Evolutionary conservation across 2,888 invertebrate species (phyloP).

Genomic region (Caenorhabditis imperialis): DNA sequence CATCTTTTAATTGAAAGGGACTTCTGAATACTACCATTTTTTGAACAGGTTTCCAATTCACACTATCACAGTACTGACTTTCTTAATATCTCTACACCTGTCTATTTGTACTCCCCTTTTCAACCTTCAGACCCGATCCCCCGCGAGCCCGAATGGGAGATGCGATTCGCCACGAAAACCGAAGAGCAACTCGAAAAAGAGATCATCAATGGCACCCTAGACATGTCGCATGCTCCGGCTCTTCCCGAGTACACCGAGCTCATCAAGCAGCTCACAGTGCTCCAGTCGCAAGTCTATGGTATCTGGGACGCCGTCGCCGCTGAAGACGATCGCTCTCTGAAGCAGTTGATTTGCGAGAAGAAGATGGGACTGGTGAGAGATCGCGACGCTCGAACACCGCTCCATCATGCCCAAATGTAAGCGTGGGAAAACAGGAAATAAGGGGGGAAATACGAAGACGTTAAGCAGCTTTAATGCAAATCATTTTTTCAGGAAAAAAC

Average conservation of each 20-base stretch:
- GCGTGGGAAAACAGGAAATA: slow-evolving; percentile 17
- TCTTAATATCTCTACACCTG: no score
- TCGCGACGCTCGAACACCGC: slow-evolving; percentile 69
- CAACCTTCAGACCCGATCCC: slow-evolving; percentile 58
- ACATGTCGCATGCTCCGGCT: slow-evolving; percentile 31
- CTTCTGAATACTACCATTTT: no score
- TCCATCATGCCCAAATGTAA: slow-evolving; percentile 70
- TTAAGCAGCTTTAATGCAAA: slow-evolving; percentile 10
- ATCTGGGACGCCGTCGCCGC: slow-evolving; percentile 75
- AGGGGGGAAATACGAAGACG: neutral
- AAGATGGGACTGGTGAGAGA: slow-evolving; percentile 69
- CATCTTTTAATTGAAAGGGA: no score
- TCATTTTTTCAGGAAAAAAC: slow-evolving; percentile 39
- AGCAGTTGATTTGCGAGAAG: slow-evolving; percentile 72
- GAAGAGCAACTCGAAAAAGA: slow-evolving; percentile 43
- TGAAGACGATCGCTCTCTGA: slow-evolving; percentile 70
- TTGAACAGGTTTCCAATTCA: no score
- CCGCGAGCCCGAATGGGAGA: slow-evolving; percentile 46
- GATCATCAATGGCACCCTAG: slow-evolving; percentile 41
- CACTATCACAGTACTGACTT: no score
- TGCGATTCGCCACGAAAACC: slow-evolving; percentile 27
- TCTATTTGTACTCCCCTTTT: no score
- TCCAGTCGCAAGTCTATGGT: slow-evolving; percentile 69
- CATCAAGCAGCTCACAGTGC: slow-evolving; percentile 24
- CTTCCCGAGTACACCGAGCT: slow-evolving; percentile 48